phyloP scores from a whole-genome alignment of 1,140 invertebrate species.

The Aporrectodea caliginosa region DNA sequence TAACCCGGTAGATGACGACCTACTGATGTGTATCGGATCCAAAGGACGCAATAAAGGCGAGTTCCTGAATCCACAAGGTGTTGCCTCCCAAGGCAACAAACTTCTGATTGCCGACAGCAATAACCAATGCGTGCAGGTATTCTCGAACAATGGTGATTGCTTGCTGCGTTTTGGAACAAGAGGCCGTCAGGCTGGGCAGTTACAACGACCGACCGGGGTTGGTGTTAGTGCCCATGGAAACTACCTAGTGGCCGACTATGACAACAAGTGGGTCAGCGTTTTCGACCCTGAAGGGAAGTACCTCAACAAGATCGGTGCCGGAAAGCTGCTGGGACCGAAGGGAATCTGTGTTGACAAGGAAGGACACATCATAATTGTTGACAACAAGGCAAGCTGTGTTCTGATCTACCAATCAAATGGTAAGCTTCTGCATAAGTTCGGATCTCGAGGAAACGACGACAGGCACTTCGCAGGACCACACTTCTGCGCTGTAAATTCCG shows the following conservation, averaged over 20 bases:
- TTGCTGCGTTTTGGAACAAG: slow-evolving; percentile 57
- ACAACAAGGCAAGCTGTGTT: slow-evolving; percentile 62
- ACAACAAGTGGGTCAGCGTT: slow-evolving; percentile 62
- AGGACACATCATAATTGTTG: slow-evolving; percentile 62
- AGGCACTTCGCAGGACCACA: slow-evolving; percentile 62
- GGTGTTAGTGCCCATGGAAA: slow-evolving; percentile 59
- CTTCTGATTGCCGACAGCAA: slow-evolving; percentile 62
- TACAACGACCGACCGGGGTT: slow-evolving; percentile 62
- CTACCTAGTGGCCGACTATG: slow-evolving; percentile 62
- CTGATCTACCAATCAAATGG: slow-evolving; percentile 61
- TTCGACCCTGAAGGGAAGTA: slow-evolving; percentile 61
- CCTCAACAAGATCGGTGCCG: slow-evolving; percentile 59
- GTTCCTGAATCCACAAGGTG: slow-evolving; percentile 63
- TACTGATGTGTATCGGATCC: slow-evolving; percentile 55
- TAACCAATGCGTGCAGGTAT: slow-evolving; percentile 61
- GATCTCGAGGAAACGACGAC: slow-evolving; percentile 52
- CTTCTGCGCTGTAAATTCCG: slow-evolving; percentile 60
- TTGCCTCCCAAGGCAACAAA: slow-evolving; percentile 51
- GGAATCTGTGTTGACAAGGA: slow-evolving; percentile 59
- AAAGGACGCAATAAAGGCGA: slow-evolving; percentile 60
- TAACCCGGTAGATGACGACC: slow-evolving; percentile 58
- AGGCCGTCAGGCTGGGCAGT: slow-evolving; percentile 58
- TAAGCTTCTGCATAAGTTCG: slow-evolving; percentile 54
- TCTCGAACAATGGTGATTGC: slow-evolving; percentile 49
- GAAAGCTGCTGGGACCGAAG: slow-evolving; percentile 61